A percentile compares a stretch with the other conserved stretches of the same genome.
phyloP scores from a whole-genome alignment of 2,113 vertebrate species.

The Vimba vimba region DNA sequence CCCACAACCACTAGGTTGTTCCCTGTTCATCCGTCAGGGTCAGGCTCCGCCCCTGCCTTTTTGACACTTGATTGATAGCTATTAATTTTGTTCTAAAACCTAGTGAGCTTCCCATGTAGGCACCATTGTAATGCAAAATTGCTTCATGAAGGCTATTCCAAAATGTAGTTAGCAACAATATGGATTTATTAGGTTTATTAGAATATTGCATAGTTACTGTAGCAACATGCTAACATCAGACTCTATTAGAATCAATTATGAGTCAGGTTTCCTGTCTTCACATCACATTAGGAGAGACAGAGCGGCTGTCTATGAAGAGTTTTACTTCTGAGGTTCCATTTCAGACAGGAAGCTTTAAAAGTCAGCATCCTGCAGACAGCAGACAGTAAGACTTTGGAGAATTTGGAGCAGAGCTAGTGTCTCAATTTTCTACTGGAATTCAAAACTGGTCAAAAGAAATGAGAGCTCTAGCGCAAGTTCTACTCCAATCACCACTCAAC shows the following conservation, averaged over 20 bases:
- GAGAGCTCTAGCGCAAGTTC: too few relatives aligned
- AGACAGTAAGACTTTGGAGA: not conserved
- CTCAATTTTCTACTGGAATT: not conserved
- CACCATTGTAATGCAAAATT: too few relatives aligned
- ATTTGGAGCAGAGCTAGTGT: not conserved
- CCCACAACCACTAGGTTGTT: too few relatives aligned
- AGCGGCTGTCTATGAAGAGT: not conserved
- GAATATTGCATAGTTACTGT: not conserved
- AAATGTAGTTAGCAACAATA: too few relatives aligned
- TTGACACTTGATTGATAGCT: not conserved
- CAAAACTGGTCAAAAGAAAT: not conserved
- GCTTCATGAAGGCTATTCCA: too few relatives aligned
- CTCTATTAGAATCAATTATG: not conserved
- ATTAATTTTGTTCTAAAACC: not conserved
- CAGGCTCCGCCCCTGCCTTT: not conserved
- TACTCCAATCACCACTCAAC: too few relatives aligned
- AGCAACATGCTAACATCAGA: not conserved
- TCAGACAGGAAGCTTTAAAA: not conserved
- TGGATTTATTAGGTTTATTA: not conserved
- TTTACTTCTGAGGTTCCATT: not conserved
- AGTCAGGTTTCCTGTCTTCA: not conserved
- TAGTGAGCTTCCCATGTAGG: too few relatives aligned
- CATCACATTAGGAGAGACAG: not conserved
- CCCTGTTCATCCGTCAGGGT: too few relatives aligned
- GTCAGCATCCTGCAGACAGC: not conserved